Conservation (phyloP, 2,888 invertebrate species). For the Drosophila paracracens region DNA sequence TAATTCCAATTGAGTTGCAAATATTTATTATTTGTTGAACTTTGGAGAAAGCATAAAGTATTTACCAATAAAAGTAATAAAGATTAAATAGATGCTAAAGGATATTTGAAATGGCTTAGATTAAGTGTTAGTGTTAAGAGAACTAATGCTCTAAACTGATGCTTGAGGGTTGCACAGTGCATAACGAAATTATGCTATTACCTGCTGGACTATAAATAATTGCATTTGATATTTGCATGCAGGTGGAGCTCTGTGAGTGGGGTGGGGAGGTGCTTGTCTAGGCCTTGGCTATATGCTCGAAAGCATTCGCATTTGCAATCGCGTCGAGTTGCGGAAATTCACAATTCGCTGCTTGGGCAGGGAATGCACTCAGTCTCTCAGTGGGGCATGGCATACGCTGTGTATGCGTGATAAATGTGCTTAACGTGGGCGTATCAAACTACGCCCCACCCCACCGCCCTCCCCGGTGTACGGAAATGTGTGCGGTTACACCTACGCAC, state of each 20-base stretch:
- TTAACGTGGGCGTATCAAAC: constrained; percentile 55
- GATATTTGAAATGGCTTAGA: not conserved
- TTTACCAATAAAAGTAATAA: not conserved
- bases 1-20: not conserved
- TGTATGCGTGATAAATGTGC: constrained; percentile 76
- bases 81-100: not conserved
- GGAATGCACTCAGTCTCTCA: constrained; percentile 34
- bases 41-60: not conserved
- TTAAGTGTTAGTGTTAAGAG: not conserved
- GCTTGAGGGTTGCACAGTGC: constrained; percentile 26
- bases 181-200: constrained; percentile 32
- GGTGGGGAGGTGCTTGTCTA: constrained; percentile 11
- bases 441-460: constrained; percentile 14
- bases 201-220: constrained; percentile 58
- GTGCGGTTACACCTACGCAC: constrained; percentile 46
- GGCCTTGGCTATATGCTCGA: constrained; percentile 43
- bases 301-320: constrained; percentile 49
- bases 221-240: constrained; percentile 63
- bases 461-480: constrained; percentile 49
- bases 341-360: constrained; percentile 63
- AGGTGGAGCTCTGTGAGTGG: constrained; percentile 25
- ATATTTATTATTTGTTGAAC: not conserved
- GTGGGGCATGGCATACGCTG: constrained; percentile 61
- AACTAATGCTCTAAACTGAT: constrained; percentile 7
- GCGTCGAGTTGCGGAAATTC: constrained; percentile 71